Conservation (phyloP, 2,888 invertebrate species). For the Stenoptilia bipunctidactyla region DNA sequence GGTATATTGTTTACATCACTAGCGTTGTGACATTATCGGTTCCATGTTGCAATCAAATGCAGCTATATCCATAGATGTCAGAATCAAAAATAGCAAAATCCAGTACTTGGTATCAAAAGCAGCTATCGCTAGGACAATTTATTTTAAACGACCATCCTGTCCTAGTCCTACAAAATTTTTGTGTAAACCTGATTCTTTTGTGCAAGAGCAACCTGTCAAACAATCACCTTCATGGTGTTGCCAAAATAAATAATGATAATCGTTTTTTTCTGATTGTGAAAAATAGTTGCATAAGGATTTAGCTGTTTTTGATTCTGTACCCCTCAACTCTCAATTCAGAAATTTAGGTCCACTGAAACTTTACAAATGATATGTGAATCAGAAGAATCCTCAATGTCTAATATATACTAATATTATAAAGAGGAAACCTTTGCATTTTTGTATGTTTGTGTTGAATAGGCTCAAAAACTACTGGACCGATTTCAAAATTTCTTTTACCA, state of each 20-base stretch:
- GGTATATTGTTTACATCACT: constrained; percentile 2
- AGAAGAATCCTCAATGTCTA: too few relatives aligned
- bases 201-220: not conserved
- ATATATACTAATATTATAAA: too few relatives aligned
- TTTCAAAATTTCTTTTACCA: too few relatives aligned
- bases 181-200: too few relatives aligned
- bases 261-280: not conserved
- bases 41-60: not conserved
- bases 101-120: constrained; percentile 3
- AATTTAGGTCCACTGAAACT: too few relatives aligned
- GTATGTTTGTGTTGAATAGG: too few relatives aligned
- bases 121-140: not conserved
- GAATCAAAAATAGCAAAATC: constrained; percentile 4
- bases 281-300: not conserved
- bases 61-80: not conserved
- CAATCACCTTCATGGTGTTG: not conserved
- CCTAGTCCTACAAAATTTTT: too few relatives aligned
- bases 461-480: too few relatives aligned
- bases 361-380: too few relatives aligned
- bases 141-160: not conserved
- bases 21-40: constrained; percentile 3
- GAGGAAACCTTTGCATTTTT: too few relatives aligned
- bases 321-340: not conserved
- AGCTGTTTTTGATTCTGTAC: not conserved
- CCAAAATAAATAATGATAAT: not conserved